Conservation (phyloP, 2,888 invertebrate species). For the Rhingia rostrata region DNA sequence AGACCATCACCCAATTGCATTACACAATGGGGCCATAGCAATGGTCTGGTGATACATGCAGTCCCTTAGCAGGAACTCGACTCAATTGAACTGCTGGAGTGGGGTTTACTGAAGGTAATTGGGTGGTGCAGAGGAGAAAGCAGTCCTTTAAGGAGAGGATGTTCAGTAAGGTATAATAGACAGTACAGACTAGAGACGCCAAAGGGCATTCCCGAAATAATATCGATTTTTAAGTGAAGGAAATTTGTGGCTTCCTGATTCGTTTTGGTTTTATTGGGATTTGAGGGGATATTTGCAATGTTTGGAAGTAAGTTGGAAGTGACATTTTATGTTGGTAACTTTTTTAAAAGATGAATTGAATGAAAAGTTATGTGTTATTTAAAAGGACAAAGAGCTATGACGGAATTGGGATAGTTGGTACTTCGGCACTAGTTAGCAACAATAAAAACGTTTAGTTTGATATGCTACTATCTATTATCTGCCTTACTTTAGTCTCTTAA, state of each 20-base stretch:
- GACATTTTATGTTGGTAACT: no score
- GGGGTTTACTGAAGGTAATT: neutral
- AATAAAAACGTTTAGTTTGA: no score
- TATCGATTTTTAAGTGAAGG: conserved; percentile 49
- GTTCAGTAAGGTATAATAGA: neutral
- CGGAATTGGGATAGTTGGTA: no score
- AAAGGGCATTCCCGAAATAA: conserved; percentile 32
- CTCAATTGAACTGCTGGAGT: conserved; percentile 18
- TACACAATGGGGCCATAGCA: conserved; percentile 63
- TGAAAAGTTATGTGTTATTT: no score
- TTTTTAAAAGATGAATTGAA: no score
- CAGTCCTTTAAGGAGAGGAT: neutral
- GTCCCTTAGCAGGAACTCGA: conserved; percentile 37
- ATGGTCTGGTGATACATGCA: conserved; percentile 28
- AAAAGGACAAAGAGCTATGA: no score
- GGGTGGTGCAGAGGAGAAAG: neutral
- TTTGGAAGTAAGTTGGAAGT: neutral
- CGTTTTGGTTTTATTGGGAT: conserved; percentile 14
- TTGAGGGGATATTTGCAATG: conserved; percentile 4
- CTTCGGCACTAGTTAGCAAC: no score
- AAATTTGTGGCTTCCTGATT: conserved; percentile 47
- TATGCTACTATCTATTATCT: no score
- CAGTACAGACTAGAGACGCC: conserved; percentile 23
- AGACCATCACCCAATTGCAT: conserved; percentile 64
- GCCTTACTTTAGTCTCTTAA: no score